Conservation (phyloP, 2,113 vertebrate species). For the Ascaphus truei region DNA sequence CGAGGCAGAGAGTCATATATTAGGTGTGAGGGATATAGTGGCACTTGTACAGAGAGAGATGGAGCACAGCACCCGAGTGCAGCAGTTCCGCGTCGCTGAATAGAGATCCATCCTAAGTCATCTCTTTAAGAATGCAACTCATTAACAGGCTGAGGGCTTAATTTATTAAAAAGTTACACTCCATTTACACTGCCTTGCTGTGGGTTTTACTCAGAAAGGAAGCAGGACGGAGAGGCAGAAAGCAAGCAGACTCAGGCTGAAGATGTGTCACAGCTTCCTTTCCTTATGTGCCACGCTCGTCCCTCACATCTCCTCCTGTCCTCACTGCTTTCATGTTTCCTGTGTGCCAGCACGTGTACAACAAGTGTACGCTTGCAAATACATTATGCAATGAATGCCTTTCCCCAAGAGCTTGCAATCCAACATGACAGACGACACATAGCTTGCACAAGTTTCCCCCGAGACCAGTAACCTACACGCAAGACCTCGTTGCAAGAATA, state of each 20-base stretch:
- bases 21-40: background rate
- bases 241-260: too few species aligned
- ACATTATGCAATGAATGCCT: background rate
- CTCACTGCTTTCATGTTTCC: too few species aligned
- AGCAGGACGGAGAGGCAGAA: background rate
- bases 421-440: background rate
- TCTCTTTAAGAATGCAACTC: background rate
- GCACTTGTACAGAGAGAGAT: background rate
- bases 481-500: background rate
- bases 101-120: background rate
- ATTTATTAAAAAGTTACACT: slow-evolving; percentile 5
- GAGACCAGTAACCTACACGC: background rate
- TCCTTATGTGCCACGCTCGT: background rate
- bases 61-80: background rate
- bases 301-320: too few species aligned
- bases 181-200: background rate
- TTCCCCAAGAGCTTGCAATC: background rate
- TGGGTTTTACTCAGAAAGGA: background rate
- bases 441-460: background rate
- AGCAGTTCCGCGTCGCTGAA: background rate
- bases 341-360: background rate
- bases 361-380: too few species aligned
- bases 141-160: slow-evolving; percentile 1
- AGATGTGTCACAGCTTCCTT: background rate
- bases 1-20: background rate